Base-by-base conservation (phyloP, 2,888 invertebrate species). In the Agrochola macilenta region DNA sequence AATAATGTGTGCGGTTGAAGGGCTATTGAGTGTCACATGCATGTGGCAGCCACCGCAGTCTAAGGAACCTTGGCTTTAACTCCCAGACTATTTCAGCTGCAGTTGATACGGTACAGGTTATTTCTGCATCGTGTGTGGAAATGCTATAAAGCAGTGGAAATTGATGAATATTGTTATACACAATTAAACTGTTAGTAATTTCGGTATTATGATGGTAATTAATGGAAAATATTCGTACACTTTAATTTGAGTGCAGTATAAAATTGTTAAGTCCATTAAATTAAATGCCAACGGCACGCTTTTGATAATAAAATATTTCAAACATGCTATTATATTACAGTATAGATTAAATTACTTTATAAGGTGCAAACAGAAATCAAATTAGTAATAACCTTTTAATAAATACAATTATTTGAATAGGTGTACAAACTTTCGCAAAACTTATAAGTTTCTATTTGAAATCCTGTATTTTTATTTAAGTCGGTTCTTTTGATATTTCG, bases 51-150 rank as follows among this genome's bases (percentile, higher is more conserved):
- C 35, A 23, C 7, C 12, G 20, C 11, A 12, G 35, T 23, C 9
- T 54, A 23, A 9, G 23, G 3, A 54, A 54, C 7, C 60, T 11
- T 35, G 20, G 11, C 23, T 63, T 35, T 11, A n/a, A 30, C 26
- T 35, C 35, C 23, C 57, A 52, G 61, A 63, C 35, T 79, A 66
- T 73, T 76, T 70, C 61, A 66, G 49, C 49, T 68, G 65, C 49
- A 65, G 46, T 66, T 72, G 30, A 78, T 70, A 46, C 17, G 9
- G 43, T 35, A 17, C 23, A 57, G 46, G 78, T 72, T 72, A 23
- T 23, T 52, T 83, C 35, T 35, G 61, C 35, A 58, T 43, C 35
- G 43, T 26, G 14, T 58, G 64, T 43, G 30, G 30, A 35, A 64
- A 11, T 17, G 5, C 54, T 0, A 57, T 57, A 61, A 60, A 11